phyloP scores from a whole-genome alignment of 2,888 invertebrate genomes.

The Lepetodrilus schrolli region DNA sequence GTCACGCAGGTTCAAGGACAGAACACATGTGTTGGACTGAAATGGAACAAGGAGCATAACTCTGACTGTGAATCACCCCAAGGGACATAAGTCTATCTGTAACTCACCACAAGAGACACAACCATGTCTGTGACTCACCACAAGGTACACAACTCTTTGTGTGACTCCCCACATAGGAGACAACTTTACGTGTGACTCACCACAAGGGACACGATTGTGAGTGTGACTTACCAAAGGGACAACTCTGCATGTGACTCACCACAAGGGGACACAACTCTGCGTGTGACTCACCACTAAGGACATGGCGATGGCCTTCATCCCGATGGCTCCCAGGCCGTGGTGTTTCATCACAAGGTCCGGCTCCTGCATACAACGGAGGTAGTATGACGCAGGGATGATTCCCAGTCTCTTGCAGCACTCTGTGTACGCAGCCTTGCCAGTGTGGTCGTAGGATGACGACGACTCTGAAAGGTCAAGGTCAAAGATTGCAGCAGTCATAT shows the following conservation, averaged over 20 bases:
- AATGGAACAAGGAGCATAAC: conserved; percentile 14
- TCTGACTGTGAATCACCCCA: conserved; percentile 61
- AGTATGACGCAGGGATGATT: conserved; percentile 74
- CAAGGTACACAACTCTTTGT: conserved; percentile 70
- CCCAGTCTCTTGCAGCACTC: conserved; percentile 70
- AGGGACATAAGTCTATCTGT: no score
- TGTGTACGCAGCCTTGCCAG: conserved; percentile 69
- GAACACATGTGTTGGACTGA: conserved; percentile 72
- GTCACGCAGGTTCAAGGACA: conserved; percentile 72
- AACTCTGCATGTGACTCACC: conserved; percentile 37
- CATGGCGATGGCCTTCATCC: conserved; percentile 71
- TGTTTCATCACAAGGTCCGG: conserved; percentile 69
- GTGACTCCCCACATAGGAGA: not conserved
- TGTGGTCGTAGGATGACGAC: conserved; percentile 66
- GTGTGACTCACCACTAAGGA: conserved; percentile 68
- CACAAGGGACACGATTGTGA: conserved; percentile 68
- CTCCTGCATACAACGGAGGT: conserved; percentile 73
- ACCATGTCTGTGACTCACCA: conserved; percentile 58
- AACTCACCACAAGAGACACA: not conserved
- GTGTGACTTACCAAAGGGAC: not conserved
- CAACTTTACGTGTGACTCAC: conserved; percentile 53
- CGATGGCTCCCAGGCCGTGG: conserved; percentile 71
- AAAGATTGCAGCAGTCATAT: no score
- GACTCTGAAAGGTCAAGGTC: conserved; percentile 50
- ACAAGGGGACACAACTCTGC: not conserved